Base-by-base conservation (phyloP, 2,888 invertebrate species). In the Pristionchus arcanus region DNA sequence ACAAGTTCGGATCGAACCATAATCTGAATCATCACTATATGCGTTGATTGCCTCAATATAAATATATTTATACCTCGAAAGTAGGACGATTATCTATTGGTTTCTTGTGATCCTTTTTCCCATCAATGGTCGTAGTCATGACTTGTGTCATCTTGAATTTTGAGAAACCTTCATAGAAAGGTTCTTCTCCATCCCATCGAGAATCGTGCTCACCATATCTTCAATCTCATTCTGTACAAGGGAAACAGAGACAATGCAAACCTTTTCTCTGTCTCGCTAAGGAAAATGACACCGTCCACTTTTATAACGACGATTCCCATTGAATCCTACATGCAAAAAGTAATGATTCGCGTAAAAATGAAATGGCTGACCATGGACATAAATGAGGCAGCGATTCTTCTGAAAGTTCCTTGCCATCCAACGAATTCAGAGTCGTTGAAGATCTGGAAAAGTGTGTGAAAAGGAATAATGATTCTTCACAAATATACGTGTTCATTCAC, bases 241-340 rank as follows among this genome's bases (percentile, higher is more conserved):
- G 13, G 68, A 28, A 74, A 74, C 34, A 37, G 19, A 19, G 74
- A 74, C 19, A 74, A 13, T 9, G 16, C 42, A 5, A 42, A 42
- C 37, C n/a, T 77, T 42, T 77, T 37, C 16, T 42, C 42, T 25
- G 77, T 77, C n/a, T 77, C 77, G 42, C 77, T 77, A 0, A 77
- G 77, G 49, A 77, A 77, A 34, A 77, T 77, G 77, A 77, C 77
- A 19, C 49, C 77, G 77, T 77, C 77, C 42, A 77, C 49, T 42
- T 42, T 77, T 2, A 77, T 42, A 0, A n/a, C 77, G 37, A 77
- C 11, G 3, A 77, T 77, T 42, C 77, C 77, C 77, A 77, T 77
- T 25, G 77, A 42, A 77, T 77, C 77, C 77, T 77, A n/a, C 15
- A 42, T n/a, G n/a, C n/a, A n/a, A n/a, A n/a, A n/a, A n/a, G n/a